Evolutionary conservation across 2,888 invertebrate genomes (phyloP).

Genomic region (Emesis furor): DNA sequence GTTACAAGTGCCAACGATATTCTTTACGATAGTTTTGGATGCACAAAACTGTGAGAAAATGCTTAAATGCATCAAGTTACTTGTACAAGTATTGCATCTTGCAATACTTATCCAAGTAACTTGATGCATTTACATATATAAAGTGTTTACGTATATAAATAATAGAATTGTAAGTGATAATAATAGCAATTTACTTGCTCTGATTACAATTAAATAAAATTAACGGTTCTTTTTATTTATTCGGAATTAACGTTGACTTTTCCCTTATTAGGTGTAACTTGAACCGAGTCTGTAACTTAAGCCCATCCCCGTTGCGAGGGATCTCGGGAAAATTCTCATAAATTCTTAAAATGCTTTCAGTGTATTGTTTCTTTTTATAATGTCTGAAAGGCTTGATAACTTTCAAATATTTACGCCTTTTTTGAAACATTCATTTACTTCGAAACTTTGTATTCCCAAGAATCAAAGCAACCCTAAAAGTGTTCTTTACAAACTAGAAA

Average conservation of each 20-base stretch:
- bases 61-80: too few species aligned
- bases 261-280: not conserved
- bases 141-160: too few species aligned
- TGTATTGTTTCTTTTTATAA: not conserved
- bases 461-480: not conserved
- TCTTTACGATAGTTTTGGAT: too few species aligned
- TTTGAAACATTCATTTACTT: not conserved
- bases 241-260: not conserved
- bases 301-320: not conserved
- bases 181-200: too few species aligned
- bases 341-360: constrained; percentile 7
- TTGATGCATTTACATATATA: too few species aligned
- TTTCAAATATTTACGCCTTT: not conserved
- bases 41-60: too few species aligned
- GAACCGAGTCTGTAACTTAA: not conserved
- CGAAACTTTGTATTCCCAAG: not conserved
- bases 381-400: not conserved
- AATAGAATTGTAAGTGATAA: too few species aligned
- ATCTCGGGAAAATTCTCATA: constrained; percentile 6
- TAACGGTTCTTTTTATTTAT: not conserved
- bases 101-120: too few species aligned
- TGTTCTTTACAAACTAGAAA: not conserved
- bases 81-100: too few species aligned
- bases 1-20: too few species aligned
- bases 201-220: too few species aligned